A percentile compares a stretch with the other conserved stretches of the same genome.
Evolutionary conservation across 2,888 invertebrate species (phyloP).

Genomic region (Agrenia bidenticulata): DNA sequence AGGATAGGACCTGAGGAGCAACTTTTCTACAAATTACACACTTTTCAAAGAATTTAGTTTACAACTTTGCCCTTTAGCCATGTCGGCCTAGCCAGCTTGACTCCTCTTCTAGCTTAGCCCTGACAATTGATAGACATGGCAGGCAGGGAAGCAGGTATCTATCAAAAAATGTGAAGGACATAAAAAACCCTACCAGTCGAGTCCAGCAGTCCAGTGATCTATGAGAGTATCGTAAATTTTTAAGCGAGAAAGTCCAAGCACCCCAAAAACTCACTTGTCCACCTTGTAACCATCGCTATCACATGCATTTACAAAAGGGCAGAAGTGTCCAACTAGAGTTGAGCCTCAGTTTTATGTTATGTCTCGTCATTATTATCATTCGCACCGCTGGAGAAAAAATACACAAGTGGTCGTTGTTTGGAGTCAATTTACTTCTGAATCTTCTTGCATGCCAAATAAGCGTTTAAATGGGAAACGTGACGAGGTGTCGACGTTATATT

Average conservation of each 20-base stretch:
- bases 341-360: no score
- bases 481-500: slow-evolving; percentile 30
- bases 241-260: background rate
- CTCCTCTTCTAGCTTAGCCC: background rate
- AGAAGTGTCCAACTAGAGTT: background rate
- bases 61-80: background rate
- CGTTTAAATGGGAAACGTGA: slow-evolving; percentile 25
- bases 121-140: slow-evolving; percentile 13
- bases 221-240: slow-evolving; percentile 12
- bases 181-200: slow-evolving; percentile 2
- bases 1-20: background rate
- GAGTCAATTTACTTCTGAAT: slow-evolving; percentile 16
- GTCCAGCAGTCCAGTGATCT: background rate
- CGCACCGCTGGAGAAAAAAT: background rate
- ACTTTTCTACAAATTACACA: slow-evolving; percentile 8
- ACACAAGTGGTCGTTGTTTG: background rate
- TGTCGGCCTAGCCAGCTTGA: slow-evolving; percentile 5
- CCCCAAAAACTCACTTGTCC: no score
- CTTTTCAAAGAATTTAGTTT: slow-evolving; percentile 1
- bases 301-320: background rate
- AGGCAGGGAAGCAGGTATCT: background rate
- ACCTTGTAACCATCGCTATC: no score
- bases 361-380: background rate
- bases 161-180: background rate
- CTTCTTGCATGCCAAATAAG: slow-evolving; percentile 17